These are phyloP conservation scores for Diphyllodes magnificus DNA, from an alignment of 2,113 vertebrate species.

Conservation along the genomic window DNA sequence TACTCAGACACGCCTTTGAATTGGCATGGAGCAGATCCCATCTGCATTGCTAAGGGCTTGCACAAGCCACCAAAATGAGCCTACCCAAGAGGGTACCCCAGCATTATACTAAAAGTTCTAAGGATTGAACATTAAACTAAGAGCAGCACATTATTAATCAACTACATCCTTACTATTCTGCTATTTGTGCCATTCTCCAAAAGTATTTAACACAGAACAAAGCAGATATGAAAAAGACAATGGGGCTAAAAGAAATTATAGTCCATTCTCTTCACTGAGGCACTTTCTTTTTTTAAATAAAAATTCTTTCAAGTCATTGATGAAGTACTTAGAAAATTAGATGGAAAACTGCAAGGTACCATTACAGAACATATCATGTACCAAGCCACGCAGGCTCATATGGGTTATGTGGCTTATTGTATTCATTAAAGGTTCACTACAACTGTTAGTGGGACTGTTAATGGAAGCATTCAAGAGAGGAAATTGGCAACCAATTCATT, in stretches of 20 bases:
- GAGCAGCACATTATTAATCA: not conserved
- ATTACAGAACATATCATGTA: not conserved
- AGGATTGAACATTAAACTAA: not conserved
- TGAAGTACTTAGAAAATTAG: not conserved
- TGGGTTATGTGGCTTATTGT: not conserved
- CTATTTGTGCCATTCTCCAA: not conserved
- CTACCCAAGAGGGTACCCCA: not conserved
- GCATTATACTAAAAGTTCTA: not conserved
- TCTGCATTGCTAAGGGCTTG: not conserved
- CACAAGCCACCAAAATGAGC: not conserved
- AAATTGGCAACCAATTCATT: constrained; percentile 24
- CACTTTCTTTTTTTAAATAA: not conserved
- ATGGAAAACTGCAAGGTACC: not conserved
- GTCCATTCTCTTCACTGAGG: not conserved
- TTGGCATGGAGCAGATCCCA: not conserved
- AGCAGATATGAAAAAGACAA: not conserved
- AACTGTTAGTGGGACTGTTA: not conserved
- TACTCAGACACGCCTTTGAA: not conserved
- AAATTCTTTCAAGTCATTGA: not conserved
- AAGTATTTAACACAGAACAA: not conserved
- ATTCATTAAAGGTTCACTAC: constrained; percentile 15
- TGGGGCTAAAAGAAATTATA: not conserved
- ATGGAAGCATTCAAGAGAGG: not conserved
- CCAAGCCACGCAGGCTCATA: not conserved
- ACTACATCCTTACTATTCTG: not conserved